Evolutionary conservation across 2,113 vertebrate genomes (phyloP), one percentile per base, ranked within the genome.

Genomic region (Caranx ignobilis): DNA sequence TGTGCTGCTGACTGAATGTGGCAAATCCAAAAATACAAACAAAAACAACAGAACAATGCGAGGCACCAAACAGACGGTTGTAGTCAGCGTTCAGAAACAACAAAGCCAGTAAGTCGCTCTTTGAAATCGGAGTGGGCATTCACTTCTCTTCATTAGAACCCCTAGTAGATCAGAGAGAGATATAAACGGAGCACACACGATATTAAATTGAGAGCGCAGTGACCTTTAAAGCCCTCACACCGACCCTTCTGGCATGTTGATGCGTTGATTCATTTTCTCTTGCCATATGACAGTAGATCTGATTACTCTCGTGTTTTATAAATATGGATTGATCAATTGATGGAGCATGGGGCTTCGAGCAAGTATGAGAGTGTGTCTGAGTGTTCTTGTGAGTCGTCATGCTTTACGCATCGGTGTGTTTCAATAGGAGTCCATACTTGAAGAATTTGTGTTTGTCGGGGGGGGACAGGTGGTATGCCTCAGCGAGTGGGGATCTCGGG

Each of bases 391-490:
- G 39, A 56, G 77, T 52, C 10, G 31, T 59, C 52, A 69, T 39
- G 57, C 59, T 59, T 72, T 65, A 63, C 47, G 56, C 6, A 41
- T 41, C 39, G 39, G 18, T 54, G 41, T 68, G 71, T 75, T 70
- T 60, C 45, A 54, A 12, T 43, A 50, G 61, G 56, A 84, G 47
- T 62, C 73, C 73, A 55, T 66, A 32, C 80, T 60, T 48, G 62
- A 60, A 48, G 54, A 45, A 61, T 63, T 64, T 72, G 35, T 71
- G 67, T 37, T 77, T 62, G 83, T 69, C 78, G 55, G 68, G 69
- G 67, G 59, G 34, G 65, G 90, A 86, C 86, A 92, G 89, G 91
- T 92, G 90, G 79, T 85, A 56, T 55, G 69, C 81, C 79, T 82
- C 82, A 81, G 71, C 32, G 18, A 85, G 84, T 79, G 62, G 48